Conservation (phyloP, 1,140 invertebrate species). For the Anastrepha obliqua region DNA sequence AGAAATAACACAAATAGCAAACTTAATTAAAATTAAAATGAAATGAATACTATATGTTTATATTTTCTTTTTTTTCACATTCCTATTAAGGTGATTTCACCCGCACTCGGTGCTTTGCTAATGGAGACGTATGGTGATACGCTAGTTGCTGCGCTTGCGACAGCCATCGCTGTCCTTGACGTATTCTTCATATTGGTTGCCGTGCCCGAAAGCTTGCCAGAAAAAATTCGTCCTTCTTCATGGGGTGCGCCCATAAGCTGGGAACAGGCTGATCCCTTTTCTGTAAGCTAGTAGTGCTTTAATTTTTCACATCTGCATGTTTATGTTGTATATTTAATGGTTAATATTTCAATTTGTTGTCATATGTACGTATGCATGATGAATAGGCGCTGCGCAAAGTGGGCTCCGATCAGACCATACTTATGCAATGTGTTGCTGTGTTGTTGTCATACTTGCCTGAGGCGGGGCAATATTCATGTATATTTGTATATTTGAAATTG, state of each 20-base stretch:
- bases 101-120: conserved; percentile 95
- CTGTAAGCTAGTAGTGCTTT: conserved; percentile 77
- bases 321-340: not conserved
- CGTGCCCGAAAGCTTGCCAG: conserved; percentile 97
- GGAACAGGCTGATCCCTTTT: conserved; percentile 99
- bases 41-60: not conserved
- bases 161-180: conserved; percentile 95
- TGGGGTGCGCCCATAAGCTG: conserved; percentile 91
- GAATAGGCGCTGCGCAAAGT: conserved; percentile 89
- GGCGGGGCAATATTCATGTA: conserved; percentile 98
- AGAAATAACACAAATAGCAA: conserved; percentile 26
- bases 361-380: conserved; percentile 1
- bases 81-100: conserved; percentile 83
- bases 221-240: conserved; percentile 88
- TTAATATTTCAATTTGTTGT: not conserved
- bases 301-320: not conserved
- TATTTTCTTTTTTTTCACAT: not conserved
- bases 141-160: conserved; percentile 96
- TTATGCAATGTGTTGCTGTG: conserved; percentile 97
- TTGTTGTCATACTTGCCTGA: conserved; percentile 99
- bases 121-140: conserved; percentile 93
- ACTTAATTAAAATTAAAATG: conserved; percentile 17
- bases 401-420: conserved; percentile 95
- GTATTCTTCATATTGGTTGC: conserved; percentile 98
- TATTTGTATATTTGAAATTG: conserved; percentile 99